phyloP scores from a whole-genome alignment of 2,888 invertebrate species.

The Prosapia bicincta region DNA sequence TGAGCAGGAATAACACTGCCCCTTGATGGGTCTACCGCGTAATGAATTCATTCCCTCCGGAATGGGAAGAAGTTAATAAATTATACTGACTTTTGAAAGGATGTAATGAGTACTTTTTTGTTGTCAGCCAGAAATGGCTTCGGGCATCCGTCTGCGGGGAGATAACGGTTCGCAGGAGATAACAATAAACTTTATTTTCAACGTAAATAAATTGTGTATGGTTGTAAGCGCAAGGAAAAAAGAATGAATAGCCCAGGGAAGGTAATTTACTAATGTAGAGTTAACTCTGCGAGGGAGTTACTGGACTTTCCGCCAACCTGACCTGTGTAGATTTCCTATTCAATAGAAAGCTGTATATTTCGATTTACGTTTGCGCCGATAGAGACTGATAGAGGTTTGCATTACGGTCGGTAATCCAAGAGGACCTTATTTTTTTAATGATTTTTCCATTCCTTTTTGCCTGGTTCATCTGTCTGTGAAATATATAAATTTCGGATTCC shows the following conservation, averaged over 20 bases:
- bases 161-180: not conserved
- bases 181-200: slow-evolving; percentile 2
- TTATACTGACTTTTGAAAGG: not conserved
- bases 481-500: too few relatives aligned
- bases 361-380: not conserved
- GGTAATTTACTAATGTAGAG: not conserved
- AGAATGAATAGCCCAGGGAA: not conserved
- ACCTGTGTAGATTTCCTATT: not conserved
- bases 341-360: not conserved
- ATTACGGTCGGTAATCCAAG: too few relatives aligned
- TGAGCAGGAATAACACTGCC: not conserved
- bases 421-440: too few relatives aligned
- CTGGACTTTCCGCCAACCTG: not conserved
- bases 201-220: not conserved
- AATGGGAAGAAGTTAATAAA: not conserved
- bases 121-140: not conserved
- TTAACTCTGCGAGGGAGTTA: not conserved
- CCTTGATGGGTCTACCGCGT: not conserved
- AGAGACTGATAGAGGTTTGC: not conserved
- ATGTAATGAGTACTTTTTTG: not conserved
- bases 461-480: too few relatives aligned
- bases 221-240: not conserved
- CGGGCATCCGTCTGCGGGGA: not conserved
- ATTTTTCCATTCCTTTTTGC: too few relatives aligned
- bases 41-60: not conserved